Conservation (phyloP, 2,888 invertebrate genomes). For the Microdon myrmicae region DNA sequence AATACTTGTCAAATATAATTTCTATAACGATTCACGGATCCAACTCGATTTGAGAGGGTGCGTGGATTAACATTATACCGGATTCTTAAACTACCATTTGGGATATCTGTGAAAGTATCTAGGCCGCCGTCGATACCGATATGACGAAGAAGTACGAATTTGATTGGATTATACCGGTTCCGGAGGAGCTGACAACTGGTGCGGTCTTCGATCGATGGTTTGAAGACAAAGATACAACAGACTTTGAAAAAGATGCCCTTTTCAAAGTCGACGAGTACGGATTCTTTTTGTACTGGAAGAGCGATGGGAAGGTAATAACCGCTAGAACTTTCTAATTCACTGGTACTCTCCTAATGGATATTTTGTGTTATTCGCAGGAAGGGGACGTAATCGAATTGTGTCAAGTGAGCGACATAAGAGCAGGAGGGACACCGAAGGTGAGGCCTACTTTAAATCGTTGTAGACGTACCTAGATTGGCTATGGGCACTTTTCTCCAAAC, state of each 20-base stretch:
- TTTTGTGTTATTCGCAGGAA: conserved; percentile 76
- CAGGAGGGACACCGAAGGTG: conserved; percentile 92
- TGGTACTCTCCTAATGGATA: not conserved
- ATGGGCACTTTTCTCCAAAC: too few relatives aligned
- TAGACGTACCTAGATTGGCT: too few relatives aligned
- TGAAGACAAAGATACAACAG: conserved; percentile 94
- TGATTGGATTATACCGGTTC: conserved; percentile 96
- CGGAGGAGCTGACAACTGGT: conserved; percentile 81
- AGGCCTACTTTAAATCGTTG: conserved; percentile 58
- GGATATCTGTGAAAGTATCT: conserved; percentile 18
- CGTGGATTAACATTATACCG: conserved; percentile 25
- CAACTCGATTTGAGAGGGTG: conserved; percentile 32
- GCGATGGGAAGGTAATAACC: conserved; percentile 83
- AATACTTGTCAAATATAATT: conserved; percentile 44
- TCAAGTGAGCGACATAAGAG: conserved; percentile 96
- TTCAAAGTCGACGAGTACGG: conserved; percentile 98
- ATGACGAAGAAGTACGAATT: conserved; percentile 99
- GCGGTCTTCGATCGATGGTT: conserved; percentile 97
- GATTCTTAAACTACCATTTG: conserved; percentile 30
- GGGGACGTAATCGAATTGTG: conserved; percentile 98
- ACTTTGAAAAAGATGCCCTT: conserved; percentile 85
- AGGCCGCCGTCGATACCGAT: conserved; percentile 53
- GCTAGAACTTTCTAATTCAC: not conserved
- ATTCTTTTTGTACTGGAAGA: conserved; percentile 99
- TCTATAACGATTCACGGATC: conserved; percentile 24